phyloP scores from a whole-genome alignment of 2,113 vertebrate species.

The Pan paniscus region DNA sequence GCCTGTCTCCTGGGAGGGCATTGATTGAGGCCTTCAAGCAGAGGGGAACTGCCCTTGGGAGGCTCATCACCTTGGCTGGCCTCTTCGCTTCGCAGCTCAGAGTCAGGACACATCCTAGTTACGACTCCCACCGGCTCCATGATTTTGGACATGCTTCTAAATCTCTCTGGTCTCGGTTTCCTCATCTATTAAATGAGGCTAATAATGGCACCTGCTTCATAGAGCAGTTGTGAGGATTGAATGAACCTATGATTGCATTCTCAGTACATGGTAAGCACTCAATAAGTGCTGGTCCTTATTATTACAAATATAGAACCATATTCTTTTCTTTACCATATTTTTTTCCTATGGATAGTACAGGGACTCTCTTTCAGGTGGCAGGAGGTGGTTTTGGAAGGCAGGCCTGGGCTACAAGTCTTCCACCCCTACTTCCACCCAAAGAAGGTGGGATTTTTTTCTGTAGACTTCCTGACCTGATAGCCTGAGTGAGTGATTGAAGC shows the following conservation, averaged over 20 bases:
- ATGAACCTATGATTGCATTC: background rate
- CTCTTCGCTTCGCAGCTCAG: background rate
- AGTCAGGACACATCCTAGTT: background rate
- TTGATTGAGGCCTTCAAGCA: background rate
- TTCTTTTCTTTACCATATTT: background rate
- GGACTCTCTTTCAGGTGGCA: background rate
- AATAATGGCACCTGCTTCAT: background rate
- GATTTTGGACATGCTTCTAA: background rate
- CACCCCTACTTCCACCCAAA: background rate
- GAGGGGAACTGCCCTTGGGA: no score
- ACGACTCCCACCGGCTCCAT: background rate
- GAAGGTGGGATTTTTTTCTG: background rate
- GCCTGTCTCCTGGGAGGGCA: background rate
- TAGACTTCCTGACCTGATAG: background rate
- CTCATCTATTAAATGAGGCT: constrained; percentile 12
- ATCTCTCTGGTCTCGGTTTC: background rate
- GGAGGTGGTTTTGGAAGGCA: background rate
- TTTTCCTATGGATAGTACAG: background rate
- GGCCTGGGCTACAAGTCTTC: background rate
- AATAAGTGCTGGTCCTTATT: background rate
- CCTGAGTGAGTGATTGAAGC: background rate
- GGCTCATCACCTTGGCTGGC: rapidly evolving
- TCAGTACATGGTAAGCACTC: background rate
- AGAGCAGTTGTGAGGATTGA: background rate
- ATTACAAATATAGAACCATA: background rate